Conservation (phyloP, 2,888 invertebrate genomes). For the Ochlodes sylvanus region DNA sequence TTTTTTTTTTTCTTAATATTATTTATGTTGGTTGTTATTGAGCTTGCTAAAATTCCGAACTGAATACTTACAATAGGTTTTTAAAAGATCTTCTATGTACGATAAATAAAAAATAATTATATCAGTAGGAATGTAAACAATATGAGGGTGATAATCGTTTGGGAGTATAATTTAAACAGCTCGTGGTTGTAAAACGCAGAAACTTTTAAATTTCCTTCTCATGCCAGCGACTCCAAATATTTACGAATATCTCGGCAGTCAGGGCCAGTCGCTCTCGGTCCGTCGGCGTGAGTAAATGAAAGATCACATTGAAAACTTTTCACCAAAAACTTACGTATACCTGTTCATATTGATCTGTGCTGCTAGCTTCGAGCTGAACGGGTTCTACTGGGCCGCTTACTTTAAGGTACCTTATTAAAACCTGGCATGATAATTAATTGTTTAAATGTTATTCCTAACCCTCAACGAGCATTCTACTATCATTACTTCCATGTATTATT, state of each 20-base stretch:
- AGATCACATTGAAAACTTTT: conserved; percentile 37
- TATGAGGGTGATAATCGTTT: too few species aligned
- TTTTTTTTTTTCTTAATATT: too few species aligned
- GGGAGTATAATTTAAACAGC: too few species aligned
- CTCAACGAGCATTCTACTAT: too few species aligned
- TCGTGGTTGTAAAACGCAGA: too few species aligned
- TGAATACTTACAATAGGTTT: too few species aligned
- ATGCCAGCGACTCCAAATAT: conserved; percentile 6
- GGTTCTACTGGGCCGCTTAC: conserved; percentile 19
- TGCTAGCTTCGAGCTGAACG: conserved; percentile 39
- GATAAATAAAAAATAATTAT: neutral
- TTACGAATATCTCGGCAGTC: neutral
- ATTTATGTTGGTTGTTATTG: too few species aligned
- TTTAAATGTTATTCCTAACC: too few species aligned
- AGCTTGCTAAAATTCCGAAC: too few species aligned
- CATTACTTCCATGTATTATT: too few species aligned
- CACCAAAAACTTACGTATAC: conserved; percentile 37
- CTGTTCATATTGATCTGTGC: conserved; percentile 39
- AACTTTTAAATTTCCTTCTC: conserved; percentile 9
- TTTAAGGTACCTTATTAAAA: conserved; percentile 20
- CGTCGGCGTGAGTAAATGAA: conserved; percentile 41
- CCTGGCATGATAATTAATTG: too few species aligned
- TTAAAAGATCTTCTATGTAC: too few species aligned
- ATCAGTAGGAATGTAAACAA: neutral
- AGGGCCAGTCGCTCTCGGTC: conserved; percentile 9